Base-by-base conservation (phyloP, 1,140 invertebrate genomes). In the Dendrolimus kikuchii region DNA sequence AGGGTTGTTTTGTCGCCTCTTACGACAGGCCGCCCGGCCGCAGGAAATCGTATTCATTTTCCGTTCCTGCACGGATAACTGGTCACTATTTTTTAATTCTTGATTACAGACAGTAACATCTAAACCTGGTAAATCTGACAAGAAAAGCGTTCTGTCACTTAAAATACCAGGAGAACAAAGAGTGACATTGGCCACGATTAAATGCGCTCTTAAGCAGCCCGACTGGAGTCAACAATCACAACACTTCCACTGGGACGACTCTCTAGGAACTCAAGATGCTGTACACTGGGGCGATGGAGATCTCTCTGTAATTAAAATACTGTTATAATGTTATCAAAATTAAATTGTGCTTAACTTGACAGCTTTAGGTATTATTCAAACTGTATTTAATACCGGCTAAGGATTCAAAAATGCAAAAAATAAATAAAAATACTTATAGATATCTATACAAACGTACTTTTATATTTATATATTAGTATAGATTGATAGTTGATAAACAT, bases 251-350 rank as follows among this genome's bases (percentile, higher is more conserved):
- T 87, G 85, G 85, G 79, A 83, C 44, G 71, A 80, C 55, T 58
- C 68, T 0, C 58, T 85, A 7, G 70, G 55, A 6, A 81, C 76
- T 5, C 57, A 69, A 5, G 73, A 83, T 7, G 79, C 79, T 38
- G 72, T 81, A n/a, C 72, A 79, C 47, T 83, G 80, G 72, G 78
- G 77, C 2, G 80, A 83, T 39, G 78, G 78, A 10, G 81, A 81
- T 55, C 69, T 83, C 7, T 63, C 74, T 5, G 77, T 81, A 60
- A 69, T 53, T 91, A 60, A 90, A 88, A 4, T 88, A 89, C 51
- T 1, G 42, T 53, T 53, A 0, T 23, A 23, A 23, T 23, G 23
- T 23, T 23, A 23, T 23, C 23, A 23, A 23, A 23, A 23, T 23
- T 23, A 23, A 23, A 23, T 23, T 23, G 23, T 23, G 1, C 23